phyloP scores from a whole-genome alignment of 2,888 invertebrate species.

The Drosophila tanythrix region DNA sequence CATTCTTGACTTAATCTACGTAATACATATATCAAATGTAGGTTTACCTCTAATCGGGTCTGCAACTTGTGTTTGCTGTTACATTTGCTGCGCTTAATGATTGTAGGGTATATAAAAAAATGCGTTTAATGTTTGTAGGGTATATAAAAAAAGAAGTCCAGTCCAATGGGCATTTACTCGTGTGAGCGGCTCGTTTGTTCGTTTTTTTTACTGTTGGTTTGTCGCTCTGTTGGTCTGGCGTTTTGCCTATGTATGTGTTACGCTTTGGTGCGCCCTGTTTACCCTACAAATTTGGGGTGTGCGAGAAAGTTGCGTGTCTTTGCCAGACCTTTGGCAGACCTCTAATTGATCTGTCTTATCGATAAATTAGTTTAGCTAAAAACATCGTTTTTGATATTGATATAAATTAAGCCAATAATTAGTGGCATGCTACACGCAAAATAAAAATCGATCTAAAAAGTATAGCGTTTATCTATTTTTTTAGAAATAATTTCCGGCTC shows the following conservation, averaged over 20 bases:
- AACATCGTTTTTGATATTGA: background rate
- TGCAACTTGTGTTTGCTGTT: background rate
- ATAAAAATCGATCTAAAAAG: too few species aligned
- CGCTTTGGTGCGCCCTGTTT: slow-evolving; percentile 55
- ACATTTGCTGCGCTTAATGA: background rate
- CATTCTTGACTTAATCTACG: background rate
- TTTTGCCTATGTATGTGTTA: slow-evolving; percentile 35
- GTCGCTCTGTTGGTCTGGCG: slow-evolving; percentile 19
- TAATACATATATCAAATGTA: background rate
- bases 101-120: background rate
- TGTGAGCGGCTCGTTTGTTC: slow-evolving; percentile 37
- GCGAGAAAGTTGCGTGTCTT: slow-evolving; percentile 4
- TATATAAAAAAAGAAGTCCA: slow-evolving; percentile 21
- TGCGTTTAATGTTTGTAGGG: slow-evolving; percentile 6
- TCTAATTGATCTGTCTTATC: background rate
- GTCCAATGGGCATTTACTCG: slow-evolving; percentile 42
- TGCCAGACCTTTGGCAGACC: background rate
- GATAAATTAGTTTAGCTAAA: background rate
- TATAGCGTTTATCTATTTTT: too few species aligned
- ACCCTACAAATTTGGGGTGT: slow-evolving; percentile 34
- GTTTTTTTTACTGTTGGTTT: slow-evolving; percentile 14
- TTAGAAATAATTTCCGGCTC: background rate
- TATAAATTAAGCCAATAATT: background rate
- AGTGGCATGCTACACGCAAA: background rate
- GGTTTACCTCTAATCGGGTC: background rate